Conservation (phyloP, 2,113 vertebrate species). For the Chaetura pelagica region DNA sequence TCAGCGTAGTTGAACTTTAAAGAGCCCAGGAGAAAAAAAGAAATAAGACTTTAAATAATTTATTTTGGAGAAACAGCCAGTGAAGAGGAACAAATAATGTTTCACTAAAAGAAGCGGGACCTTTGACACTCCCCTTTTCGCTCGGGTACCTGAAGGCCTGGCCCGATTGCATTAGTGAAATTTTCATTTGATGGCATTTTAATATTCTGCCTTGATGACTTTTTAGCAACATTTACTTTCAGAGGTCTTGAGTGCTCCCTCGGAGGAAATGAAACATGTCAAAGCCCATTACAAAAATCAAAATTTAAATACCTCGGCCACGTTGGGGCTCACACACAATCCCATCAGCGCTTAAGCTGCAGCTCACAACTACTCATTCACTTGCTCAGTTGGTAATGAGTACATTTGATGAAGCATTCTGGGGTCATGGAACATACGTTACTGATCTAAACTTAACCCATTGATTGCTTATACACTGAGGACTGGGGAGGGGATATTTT, state of each 20-base stretch:
- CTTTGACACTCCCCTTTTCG: constrained; percentile 84
- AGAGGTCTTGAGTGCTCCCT: constrained; percentile 96
- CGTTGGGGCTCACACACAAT: constrained; percentile 94
- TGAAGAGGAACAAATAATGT: constrained; percentile 99
- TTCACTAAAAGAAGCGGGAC: constrained; percentile 94
- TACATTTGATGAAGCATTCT: constrained; percentile 99
- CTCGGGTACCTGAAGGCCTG: constrained; percentile 93
- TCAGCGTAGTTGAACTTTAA: constrained; percentile 85
- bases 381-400: constrained; percentile 95
- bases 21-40: constrained; percentile 86
- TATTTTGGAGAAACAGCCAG: constrained; percentile 97
- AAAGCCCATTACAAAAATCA: constrained; percentile 99
- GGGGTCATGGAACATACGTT: constrained; percentile 96
- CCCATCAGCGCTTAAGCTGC: constrained; percentile 91
- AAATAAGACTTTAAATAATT: constrained; percentile 99
- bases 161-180: constrained; percentile 98
- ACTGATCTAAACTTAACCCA: constrained; percentile 98
- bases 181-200: constrained; percentile 99
- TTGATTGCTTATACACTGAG: constrained; percentile 93
- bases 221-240: constrained; percentile 99
- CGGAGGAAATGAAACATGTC: constrained; percentile 99
- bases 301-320: constrained; percentile 99
- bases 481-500: constrained; percentile 80
- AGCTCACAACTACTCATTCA: constrained; percentile 96
- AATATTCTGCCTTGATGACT: constrained; percentile 99